Conservation (phyloP, 2,113 vertebrate species). For the Cololabis saira region DNA sequence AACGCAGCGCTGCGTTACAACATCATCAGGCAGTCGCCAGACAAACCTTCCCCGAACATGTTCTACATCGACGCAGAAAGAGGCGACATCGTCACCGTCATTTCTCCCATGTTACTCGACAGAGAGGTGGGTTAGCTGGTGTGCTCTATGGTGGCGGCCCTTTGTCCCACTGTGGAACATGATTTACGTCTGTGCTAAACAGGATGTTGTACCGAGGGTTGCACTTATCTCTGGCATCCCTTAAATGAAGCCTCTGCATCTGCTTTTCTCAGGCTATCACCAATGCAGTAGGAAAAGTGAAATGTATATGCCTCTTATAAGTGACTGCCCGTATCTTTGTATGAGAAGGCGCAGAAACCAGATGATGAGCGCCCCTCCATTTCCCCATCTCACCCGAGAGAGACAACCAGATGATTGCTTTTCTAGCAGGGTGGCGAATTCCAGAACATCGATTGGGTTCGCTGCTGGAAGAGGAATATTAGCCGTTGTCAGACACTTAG, state of each 20-base stretch:
- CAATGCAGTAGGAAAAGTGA: background rate
- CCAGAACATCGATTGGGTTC: conserved; percentile 81
- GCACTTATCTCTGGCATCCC: background rate
- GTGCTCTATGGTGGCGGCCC: conserved; percentile 6
- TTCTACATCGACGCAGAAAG: conserved; percentile 97
- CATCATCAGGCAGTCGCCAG: conserved; percentile 92
- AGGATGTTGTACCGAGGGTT: conserved; percentile 5
- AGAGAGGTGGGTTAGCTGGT: conserved; percentile 86
- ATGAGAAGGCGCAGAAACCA: conserved; percentile 42
- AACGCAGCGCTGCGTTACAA: conserved; percentile 94
- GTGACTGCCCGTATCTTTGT: conserved; percentile 10
- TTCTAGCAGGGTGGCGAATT: conserved; percentile 77
- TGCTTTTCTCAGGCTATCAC: background rate
- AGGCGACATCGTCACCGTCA: conserved; percentile 95
- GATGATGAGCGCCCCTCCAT: conserved; percentile 47
- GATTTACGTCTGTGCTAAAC: background rate
- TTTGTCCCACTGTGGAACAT: background rate
- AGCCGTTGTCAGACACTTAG: conserved; percentile 84
- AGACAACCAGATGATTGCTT: conserved; percentile 82
- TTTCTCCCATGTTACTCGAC: conserved; percentile 89
- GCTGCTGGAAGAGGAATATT: conserved; percentile 81
- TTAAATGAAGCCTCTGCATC: conserved; percentile 1
- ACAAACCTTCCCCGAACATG: conserved; percentile 96
- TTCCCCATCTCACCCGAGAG: conserved; percentile 53
- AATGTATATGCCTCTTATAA: background rate